Conservation (phyloP, 1,140 invertebrate genomes). For the Caenorhabditis briggsae region DNA sequence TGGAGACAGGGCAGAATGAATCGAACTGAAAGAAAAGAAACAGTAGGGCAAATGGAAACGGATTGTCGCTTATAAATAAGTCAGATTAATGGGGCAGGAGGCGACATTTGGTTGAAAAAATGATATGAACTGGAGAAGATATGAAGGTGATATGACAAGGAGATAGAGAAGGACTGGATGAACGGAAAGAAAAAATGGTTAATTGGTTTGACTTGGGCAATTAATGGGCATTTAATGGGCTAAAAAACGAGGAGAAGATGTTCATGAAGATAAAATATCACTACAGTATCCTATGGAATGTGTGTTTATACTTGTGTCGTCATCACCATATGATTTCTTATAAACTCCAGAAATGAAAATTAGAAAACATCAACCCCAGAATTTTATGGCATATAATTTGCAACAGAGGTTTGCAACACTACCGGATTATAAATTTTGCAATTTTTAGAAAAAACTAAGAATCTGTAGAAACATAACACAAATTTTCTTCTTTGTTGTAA, state of each 20-base stretch:
- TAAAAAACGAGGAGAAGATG: background rate
- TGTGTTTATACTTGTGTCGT: too few species aligned
- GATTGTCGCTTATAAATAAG: constrained; percentile 49
- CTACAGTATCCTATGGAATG: too few species aligned
- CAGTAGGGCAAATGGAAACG: background rate
- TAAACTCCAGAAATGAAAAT: too few species aligned
- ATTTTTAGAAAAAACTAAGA: too few species aligned
- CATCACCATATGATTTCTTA: too few species aligned
- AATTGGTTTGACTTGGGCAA: background rate
- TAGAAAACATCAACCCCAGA: too few species aligned
- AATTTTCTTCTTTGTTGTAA: too few species aligned
- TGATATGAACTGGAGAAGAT: constrained; percentile 43
- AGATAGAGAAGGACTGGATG: background rate
- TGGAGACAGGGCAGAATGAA: background rate
- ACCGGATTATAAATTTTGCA: too few species aligned
- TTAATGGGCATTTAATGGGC: too few species aligned
- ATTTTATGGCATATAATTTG: too few species aligned
- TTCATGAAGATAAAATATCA: background rate
- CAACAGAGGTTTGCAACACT: too few species aligned
- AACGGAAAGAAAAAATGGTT: constrained; percentile 13
- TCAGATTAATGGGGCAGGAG: constrained; percentile 33
- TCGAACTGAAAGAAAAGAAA: background rate
- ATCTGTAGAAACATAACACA: too few species aligned
- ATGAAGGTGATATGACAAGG: constrained; percentile 40
- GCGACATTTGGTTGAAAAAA: constrained; percentile 16